phyloP scores from a whole-genome alignment of 2,113 vertebrate genomes.

The Solenodon paradoxus region DNA sequence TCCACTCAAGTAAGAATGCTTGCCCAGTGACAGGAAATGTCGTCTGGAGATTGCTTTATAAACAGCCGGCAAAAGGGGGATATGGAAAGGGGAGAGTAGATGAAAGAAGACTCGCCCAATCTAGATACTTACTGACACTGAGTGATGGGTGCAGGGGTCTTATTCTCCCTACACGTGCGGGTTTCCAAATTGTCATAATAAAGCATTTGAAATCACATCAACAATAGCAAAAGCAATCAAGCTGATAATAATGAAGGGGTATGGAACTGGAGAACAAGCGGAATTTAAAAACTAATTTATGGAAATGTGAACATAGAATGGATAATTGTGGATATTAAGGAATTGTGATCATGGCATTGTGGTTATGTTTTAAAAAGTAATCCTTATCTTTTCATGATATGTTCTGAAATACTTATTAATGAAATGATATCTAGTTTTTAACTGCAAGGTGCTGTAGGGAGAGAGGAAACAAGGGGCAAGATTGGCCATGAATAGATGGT shows the following conservation, averaged over 20 bases:
- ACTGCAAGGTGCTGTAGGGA: background rate
- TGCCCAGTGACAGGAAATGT: background rate
- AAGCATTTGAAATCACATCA: background rate
- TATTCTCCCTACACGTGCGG: background rate
- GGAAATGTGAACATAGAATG: background rate
- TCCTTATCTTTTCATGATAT: background rate
- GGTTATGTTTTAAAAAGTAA: background rate
- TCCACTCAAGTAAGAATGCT: conserved; percentile 18
- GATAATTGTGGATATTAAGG: background rate
- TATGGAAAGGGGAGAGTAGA: background rate
- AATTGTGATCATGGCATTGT: background rate
- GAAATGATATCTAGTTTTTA: conserved; percentile 14
- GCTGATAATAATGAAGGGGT: background rate
- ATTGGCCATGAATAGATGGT: background rate
- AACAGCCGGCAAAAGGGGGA: background rate
- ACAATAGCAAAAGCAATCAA: background rate
- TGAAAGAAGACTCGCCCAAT: background rate
- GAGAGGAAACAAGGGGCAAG: background rate
- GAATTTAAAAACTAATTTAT: background rate
- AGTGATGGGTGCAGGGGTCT: background rate
- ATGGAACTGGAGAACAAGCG: background rate
- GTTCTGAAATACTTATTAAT: background rate
- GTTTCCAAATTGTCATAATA: background rate
- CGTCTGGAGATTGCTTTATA: background rate
- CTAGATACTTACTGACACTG: background rate